Conservation (phyloP, 2,113 vertebrate species). For the Eublepharis macularius region DNA sequence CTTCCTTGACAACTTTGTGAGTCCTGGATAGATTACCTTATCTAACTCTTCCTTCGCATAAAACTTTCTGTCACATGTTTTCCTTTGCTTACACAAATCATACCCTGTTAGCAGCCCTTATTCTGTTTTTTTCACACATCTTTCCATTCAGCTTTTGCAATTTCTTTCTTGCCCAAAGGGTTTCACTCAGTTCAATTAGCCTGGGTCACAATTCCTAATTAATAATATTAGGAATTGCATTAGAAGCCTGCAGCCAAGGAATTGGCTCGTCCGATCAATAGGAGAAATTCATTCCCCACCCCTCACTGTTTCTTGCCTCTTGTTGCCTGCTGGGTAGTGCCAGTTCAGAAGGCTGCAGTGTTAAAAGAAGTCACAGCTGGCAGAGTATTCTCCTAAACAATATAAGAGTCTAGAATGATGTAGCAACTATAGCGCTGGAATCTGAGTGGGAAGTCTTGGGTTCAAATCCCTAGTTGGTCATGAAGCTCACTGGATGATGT, state of each 20-base stretch:
- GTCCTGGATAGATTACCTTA: slow-evolving; percentile 58
- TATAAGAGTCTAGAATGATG: too few species aligned
- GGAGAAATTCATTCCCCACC: neutral
- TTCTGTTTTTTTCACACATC: neutral
- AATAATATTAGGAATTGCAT: neutral
- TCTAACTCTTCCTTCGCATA: slow-evolving; percentile 57
- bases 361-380: neutral
- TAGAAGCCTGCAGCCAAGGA: slow-evolving; percentile 1
- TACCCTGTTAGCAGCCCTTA: accelerated
- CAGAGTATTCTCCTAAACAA: too few species aligned
- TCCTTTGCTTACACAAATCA: slow-evolving; percentile 29
- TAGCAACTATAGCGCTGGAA: too few species aligned
- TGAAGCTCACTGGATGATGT: too few species aligned
- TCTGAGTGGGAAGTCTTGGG: too few species aligned
- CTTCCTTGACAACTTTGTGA: too few species aligned
- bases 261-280: neutral
- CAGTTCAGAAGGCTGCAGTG: neutral
- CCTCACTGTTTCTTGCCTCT: neutral
- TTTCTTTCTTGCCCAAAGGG: neutral
- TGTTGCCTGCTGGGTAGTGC: neutral
- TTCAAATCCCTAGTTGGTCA: too few species aligned
- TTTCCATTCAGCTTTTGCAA: neutral
- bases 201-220: slow-evolving; percentile 15
- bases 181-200: neutral
- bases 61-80: slow-evolving; percentile 50